Evolutionary conservation across 2,113 vertebrate genomes (phyloP), one percentile per base, ranked within the genome.

Genomic region (Ophthalmolycus amberensis): DNA sequence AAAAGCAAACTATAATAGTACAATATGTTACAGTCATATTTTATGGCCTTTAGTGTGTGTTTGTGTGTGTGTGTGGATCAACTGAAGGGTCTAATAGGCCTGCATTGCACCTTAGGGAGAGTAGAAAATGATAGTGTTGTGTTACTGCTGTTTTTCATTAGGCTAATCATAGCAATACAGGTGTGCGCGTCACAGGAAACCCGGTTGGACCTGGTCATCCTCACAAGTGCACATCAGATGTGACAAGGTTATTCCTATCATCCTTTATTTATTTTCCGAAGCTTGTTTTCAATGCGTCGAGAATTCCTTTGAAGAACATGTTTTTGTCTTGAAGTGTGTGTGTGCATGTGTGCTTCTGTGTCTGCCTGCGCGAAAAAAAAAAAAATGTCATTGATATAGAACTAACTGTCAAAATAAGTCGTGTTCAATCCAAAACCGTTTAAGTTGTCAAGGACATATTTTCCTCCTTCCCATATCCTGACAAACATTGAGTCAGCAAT

Each of bases 401-500:
- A 86, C 83, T 83, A 89, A 91, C 85, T 91, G 91, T 93, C 92
- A 92, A 86, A 93, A 90, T 90, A 90, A 87, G 89, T 90, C 78
- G 82, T 84, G 87, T 91, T 92, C 89, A 91, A 88, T 91, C 90
- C 86, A 84, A 91, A 91, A 90, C 72, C 89, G 81, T 92, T 93
- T 90, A 91, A 89, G 86, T 89, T 93, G 90, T 93, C 92, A 92
- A 90, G 90, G 91, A 88, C 90, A 89, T 88, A 74, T 86, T 89
- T 85, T 80, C 88, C 81, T 82, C 82, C 88, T 88, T 76, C 87
- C 76, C 90, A 77, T 86, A 90, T 93, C 90, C 91, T 90, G 88
- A 90, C 88, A 92, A 90, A 92, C 86, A 90, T 90, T 87, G 86
- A 94, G 82, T 92, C 90, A 93, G 91, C 89, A 84, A 79, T 93